phyloP scores from a whole-genome alignment of 2,113 vertebrate species.

The Tragelaphus strepsiceros region DNA sequence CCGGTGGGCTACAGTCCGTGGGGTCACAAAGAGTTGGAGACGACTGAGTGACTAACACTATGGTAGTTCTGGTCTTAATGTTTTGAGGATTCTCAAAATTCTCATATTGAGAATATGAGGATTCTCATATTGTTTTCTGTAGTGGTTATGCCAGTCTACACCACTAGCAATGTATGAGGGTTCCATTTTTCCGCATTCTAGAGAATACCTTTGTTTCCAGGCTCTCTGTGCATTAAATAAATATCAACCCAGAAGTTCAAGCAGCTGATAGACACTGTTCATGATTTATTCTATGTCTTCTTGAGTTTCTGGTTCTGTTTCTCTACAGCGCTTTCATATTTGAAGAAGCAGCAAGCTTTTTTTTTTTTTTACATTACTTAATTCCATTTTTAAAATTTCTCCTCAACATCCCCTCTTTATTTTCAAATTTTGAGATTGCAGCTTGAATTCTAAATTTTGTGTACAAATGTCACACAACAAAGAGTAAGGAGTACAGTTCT shows the following conservation, averaged over 20 bases:
- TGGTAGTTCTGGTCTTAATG: not conserved
- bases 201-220: not conserved
- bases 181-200: not conserved
- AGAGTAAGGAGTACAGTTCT: not conserved
- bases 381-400: not conserved
- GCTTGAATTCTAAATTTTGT: not conserved
- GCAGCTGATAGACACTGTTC: not conserved
- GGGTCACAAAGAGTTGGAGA: not conserved
- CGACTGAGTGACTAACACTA: not conserved
- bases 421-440: not conserved
- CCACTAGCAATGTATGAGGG: not conserved
- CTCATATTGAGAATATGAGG: too few species aligned
- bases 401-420: not conserved
- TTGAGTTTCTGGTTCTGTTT: not conserved
- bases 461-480: not conserved
- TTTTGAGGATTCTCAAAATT: not conserved
- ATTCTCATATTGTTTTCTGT: not conserved
- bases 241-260: not conserved
- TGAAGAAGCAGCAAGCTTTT: not conserved
- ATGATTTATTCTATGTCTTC: not conserved
- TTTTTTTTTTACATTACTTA: not conserved
- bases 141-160: not conserved
- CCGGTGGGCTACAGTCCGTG: fast-evolving
- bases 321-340: not conserved
- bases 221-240: not conserved